Percentiles rank a stretch among this genome's conserved stretches.
phyloP scores from a whole-genome alignment of 2,113 vertebrate genomes.

The Dendropsophus ebraccatus region DNA sequence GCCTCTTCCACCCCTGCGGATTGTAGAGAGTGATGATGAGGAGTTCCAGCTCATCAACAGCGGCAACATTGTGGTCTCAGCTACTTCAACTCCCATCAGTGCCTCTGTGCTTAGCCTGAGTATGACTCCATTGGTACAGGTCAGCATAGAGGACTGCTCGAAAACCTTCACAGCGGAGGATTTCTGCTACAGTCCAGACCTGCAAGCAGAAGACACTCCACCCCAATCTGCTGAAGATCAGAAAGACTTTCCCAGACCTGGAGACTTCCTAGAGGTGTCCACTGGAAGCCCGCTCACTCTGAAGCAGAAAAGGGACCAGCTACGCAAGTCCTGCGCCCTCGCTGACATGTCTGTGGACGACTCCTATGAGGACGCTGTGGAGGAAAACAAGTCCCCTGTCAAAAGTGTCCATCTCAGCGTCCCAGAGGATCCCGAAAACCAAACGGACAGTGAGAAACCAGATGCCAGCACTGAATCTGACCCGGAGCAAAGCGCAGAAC shows the following conservation, averaged over 20 bases:
- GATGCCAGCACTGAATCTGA: slow-evolving; percentile 77
- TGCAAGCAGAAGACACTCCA: slow-evolving; percentile 61
- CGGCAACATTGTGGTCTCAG: slow-evolving; percentile 61
- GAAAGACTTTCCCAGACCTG: slow-evolving; percentile 62
- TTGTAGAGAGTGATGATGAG: slow-evolving; percentile 95
- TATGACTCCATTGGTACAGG: slow-evolving; percentile 84
- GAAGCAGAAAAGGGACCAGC: slow-evolving; percentile 91
- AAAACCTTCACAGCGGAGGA: slow-evolving; percentile 73
- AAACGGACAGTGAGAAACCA: slow-evolving; percentile 74
- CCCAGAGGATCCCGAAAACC: slow-evolving; percentile 82
- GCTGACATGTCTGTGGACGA: slow-evolving; percentile 88
- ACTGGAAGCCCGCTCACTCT: slow-evolving; percentile 86
- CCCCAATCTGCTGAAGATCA: slow-evolving; percentile 65
- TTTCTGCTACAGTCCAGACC: slow-evolving; percentile 63
- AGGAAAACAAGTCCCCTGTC: slow-evolving; percentile 71
- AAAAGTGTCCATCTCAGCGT: slow-evolving; percentile 86
- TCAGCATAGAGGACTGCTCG: slow-evolving; percentile 90
- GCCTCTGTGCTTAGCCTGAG: slow-evolving; percentile 76
- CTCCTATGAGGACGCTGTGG: slow-evolving; percentile 59
- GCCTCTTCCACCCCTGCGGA: slow-evolving; percentile 89
- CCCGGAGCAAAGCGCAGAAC: slow-evolving; percentile 80
- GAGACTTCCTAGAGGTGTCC: slow-evolving; percentile 67
- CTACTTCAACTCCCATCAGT: slow-evolving; percentile 73
- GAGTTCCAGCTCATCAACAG: slow-evolving; percentile 80
- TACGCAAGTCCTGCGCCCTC: slow-evolving; percentile 87